Evolutionary conservation across 2,797 vertebrate species (phyloP).

Genomic region (Serranus cabrilla): DNA sequence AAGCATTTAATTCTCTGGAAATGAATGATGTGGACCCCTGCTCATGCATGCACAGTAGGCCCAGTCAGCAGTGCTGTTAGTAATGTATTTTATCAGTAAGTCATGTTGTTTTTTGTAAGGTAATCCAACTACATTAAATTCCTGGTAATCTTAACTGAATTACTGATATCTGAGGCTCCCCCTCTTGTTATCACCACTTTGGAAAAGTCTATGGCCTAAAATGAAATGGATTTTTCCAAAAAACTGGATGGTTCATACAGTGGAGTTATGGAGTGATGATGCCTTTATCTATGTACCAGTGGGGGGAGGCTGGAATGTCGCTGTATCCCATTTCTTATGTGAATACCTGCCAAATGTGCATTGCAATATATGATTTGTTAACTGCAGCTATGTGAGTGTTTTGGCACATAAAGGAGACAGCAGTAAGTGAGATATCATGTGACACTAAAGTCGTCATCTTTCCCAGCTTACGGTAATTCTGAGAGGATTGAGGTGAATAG

Average conservation of each 20-base stretch:
- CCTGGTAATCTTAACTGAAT: slow-evolving; percentile 45
- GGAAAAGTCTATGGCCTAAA: slow-evolving; percentile 15
- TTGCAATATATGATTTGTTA: slow-evolving; percentile 24
- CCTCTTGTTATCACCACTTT: slow-evolving; percentile 43
- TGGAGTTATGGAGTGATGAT: slow-evolving; percentile 51
- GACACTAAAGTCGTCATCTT: slow-evolving; percentile 34
- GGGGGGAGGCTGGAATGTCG: slow-evolving; percentile 4
- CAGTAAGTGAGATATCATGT: slow-evolving; percentile 40
- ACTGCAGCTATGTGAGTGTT: slow-evolving; percentile 30
- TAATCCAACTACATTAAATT: slow-evolving; percentile 65
- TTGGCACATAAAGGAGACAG: slow-evolving; percentile 32
- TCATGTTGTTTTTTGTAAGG: slow-evolving; percentile 23
- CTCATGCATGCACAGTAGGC: slow-evolving; percentile 10
- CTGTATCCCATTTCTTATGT: slow-evolving; percentile 28
- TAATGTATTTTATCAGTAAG: slow-evolving; percentile 41
- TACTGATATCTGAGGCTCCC: too few species aligned
- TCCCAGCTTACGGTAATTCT: slow-evolving; percentile 28
- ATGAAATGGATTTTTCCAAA: slow-evolving; percentile 20
- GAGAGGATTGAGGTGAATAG: slow-evolving; percentile 31
- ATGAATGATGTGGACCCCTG: slow-evolving; percentile 20
- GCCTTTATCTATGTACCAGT: slow-evolving; percentile 53
- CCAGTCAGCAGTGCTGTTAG: slow-evolving; percentile 32
- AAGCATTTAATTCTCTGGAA: slow-evolving; percentile 25
- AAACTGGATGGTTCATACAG: slow-evolving; percentile 9
- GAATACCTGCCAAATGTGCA: slow-evolving; percentile 40